Percentiles rank a stretch among this genome's conserved stretches.
Conservation (phyloP, 2,888 invertebrate species). For the Brenthis ino region DNA sequence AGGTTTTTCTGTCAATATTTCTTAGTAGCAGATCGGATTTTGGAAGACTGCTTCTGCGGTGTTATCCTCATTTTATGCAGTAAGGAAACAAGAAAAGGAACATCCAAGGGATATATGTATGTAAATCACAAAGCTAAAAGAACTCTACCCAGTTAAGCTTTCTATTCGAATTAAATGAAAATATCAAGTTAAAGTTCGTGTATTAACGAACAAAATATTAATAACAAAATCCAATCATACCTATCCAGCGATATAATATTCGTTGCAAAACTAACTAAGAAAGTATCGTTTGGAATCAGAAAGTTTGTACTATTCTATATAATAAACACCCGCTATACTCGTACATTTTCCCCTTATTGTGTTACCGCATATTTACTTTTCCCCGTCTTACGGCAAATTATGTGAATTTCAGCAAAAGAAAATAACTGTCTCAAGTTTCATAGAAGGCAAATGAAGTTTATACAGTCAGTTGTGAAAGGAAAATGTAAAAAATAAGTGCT, state of each 20-base stretch:
- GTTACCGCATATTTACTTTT: slow-evolving; percentile 31
- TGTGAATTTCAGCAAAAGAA: slow-evolving; percentile 29
- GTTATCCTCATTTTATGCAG: too few species aligned
- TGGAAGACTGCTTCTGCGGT: too few species aligned
- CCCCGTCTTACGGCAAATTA: slow-evolving; percentile 26
- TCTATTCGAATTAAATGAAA: too few species aligned
- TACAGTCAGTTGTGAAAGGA: slow-evolving; percentile 6
- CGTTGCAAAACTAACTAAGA: slow-evolving; percentile 6
- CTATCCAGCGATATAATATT: not conserved
- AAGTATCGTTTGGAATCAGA: slow-evolving; percentile 14
- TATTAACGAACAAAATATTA: not conserved
- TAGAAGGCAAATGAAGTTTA: slow-evolving; percentile 29
- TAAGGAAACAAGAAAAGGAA: too few species aligned
- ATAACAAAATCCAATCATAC: not conserved
- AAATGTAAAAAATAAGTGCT: not conserved
- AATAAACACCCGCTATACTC: not conserved
- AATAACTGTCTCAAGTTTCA: slow-evolving; percentile 32
- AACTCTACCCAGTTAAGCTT: too few species aligned
- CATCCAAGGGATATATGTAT: too few species aligned
- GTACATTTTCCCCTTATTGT: slow-evolving; percentile 17
- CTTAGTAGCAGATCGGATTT: too few species aligned
- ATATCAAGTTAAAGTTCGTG: not conserved
- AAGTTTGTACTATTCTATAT: slow-evolving; percentile 14
- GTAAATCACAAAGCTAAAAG: too few species aligned
- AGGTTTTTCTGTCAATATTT: too few species aligned